phyloP scores from a whole-genome alignment of 1,140 invertebrate species.

The Akabosia matsudoensis region DNA sequence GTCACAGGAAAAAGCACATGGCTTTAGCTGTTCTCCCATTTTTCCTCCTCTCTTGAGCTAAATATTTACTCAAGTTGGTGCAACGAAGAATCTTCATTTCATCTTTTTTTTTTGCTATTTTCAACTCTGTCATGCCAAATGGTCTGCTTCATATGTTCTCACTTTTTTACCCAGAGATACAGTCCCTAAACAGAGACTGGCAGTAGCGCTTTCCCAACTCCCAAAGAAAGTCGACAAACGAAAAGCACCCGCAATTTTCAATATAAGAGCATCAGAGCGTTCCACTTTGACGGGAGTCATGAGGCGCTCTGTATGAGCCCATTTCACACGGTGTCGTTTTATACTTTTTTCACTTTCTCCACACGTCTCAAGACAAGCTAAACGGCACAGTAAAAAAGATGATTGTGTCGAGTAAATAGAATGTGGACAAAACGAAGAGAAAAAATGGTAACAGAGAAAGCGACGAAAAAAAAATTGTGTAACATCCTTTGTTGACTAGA shows the following conservation, averaged over 20 bases:
- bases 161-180: not conserved
- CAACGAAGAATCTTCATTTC: not conserved
- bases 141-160: slow-evolving; percentile 21
- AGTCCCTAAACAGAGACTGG: not conserved
- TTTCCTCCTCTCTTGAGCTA: not conserved
- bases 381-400: no score
- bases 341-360: slow-evolving; percentile 1
- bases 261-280: not conserved
- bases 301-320: not conserved
- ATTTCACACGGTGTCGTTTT: not conserved
- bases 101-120: slow-evolving; percentile 20
- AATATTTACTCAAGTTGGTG: not conserved
- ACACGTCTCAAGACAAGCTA: not conserved
- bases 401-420: not conserved
- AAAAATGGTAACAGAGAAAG: slow-evolving; percentile 16
- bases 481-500: slow-evolving; percentile 23
- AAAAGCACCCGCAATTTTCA: not conserved
- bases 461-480: slow-evolving; percentile 17
- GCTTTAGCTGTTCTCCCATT: not conserved
- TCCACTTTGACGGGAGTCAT: not conserved
- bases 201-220: not conserved
- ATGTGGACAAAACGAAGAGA: not conserved
- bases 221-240: not conserved
- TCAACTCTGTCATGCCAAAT: slow-evolving; percentile 18
- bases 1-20: no score